phyloP scores from a whole-genome alignment of 2,797 vertebrate species.

The Setipinna tenuifilis region DNA sequence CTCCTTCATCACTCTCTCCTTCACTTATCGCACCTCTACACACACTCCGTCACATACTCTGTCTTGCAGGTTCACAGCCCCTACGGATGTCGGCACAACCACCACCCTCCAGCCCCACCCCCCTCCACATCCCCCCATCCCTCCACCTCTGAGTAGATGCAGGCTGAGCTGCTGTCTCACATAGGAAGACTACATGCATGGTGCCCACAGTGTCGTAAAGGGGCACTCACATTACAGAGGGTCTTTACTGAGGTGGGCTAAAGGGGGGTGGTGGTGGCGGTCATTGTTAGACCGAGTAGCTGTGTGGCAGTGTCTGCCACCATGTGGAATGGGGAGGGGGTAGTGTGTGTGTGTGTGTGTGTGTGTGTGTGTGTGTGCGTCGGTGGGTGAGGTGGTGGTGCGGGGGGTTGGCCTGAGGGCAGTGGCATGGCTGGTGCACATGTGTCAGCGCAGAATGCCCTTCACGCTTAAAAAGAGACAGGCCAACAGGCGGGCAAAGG shows the following conservation, averaged over 20 bases:
- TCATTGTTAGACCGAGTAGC: background rate
- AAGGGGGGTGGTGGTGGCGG: background rate
- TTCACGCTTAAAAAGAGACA: conserved; percentile 55
- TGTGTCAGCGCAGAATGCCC: conserved; percentile 51
- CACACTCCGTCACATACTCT: background rate
- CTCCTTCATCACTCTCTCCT: background rate
- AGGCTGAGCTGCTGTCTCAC: background rate
- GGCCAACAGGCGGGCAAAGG: conserved; percentile 34
- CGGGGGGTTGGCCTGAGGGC: background rate
- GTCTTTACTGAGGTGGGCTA: background rate
- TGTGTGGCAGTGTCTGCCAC: too few species aligned
- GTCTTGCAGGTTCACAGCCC: conserved; percentile 1
- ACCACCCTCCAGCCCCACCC: background rate
- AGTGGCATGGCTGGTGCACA: conserved; percentile 41
- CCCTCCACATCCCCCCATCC: background rate
- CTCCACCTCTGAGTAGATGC: background rate
- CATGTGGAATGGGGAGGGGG: background rate
- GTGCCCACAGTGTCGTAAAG: background rate
- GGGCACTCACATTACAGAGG: background rate
- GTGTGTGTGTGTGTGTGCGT: too few species aligned
- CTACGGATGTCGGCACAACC: background rate
- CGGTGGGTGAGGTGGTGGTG: background rate
- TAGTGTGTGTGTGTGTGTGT: background rate
- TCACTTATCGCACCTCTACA: background rate
- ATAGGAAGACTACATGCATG: background rate